phyloP scores from a whole-genome alignment of 1,140 invertebrate species.

The Sesamia nonagrioides region DNA sequence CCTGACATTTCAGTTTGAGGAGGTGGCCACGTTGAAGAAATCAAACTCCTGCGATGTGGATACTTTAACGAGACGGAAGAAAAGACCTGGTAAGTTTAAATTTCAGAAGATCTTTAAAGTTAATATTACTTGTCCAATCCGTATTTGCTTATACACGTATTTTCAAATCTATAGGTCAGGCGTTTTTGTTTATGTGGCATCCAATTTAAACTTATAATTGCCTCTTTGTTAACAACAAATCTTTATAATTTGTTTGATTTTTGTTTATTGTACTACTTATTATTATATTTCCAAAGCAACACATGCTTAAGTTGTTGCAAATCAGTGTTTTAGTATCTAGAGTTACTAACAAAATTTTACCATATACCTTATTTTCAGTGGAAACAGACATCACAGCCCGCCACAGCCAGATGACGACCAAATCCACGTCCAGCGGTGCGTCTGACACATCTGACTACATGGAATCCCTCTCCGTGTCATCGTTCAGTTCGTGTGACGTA shows the following conservation, averaged over 20 bases:
- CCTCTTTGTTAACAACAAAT: conserved; percentile 11
- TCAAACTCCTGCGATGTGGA: conserved; percentile 92
- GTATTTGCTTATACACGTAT: background rate
- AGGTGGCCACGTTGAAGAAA: conserved; percentile 89
- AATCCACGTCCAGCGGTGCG: conserved; percentile 92
- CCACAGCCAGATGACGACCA: conserved; percentile 81
- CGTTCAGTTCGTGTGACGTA: conserved; percentile 92
- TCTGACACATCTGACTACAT: conserved; percentile 96
- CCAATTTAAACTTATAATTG: conserved; percentile 20
- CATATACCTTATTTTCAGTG: conserved; percentile 51
- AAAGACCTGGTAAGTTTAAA: conserved; percentile 72
- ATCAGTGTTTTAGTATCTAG: background rate
- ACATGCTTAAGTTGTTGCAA: too few species aligned
- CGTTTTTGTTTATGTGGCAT: background rate
- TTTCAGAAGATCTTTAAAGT: background rate
- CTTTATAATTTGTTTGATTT: conserved; percentile 1
- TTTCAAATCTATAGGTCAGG: background rate
- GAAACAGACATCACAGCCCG: conserved; percentile 83
- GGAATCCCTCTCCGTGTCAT: conserved; percentile 93
- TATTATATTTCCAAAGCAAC: too few species aligned
- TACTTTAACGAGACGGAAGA: conserved; percentile 79
- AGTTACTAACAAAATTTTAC: background rate
- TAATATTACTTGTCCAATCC: too few species aligned
- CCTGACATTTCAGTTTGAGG: conserved; percentile 92
- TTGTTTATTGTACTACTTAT: background rate